Evolutionary conservation across 2,797 vertebrate genomes (phyloP), one percentile per base, ranked within the genome.

Genomic region (Alca torda): DNA sequence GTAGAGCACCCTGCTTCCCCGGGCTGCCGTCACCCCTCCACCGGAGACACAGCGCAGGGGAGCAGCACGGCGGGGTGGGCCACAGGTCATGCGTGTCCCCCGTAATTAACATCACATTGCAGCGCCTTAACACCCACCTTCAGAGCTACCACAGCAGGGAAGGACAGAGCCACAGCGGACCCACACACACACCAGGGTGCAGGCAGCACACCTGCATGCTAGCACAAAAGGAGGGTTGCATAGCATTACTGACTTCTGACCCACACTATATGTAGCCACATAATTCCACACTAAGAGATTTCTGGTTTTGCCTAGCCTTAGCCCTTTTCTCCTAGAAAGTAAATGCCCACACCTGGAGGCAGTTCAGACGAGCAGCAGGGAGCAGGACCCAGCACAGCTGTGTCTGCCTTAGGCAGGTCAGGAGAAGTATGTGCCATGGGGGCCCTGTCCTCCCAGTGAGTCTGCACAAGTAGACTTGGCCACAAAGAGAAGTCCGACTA

Each of bases 141-240:
- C 43, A 15, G 51, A 46, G 57, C 35, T 6, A 1, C 50, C 10
- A 1, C 53, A 6, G 53, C 53, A 17, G 43, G 43, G 35, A 10
- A 16, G 3, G n/a, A 14, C 24, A 11, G 43, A 75, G 53, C 57
- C 25, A 0, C 69, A 5, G 26, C 37, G 4, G 15, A 7, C 24
- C 51, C 65, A 0, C 39, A 0, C 20, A 26, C 41, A 7, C 26
- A 3, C 43, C 16, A 1, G 31, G 50, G 23, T 1, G 28, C 21
- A 0, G 43, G 1, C 56, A 9, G 5, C 51, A 0, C 4, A 4
- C 51, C 68, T 4, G 8, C 21, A 0, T 0, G 0, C 0, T 5
- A 2, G 0, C 1, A 0, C 39, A 5, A 1, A 3, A 8, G 4
- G 8, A 16, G 2, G 6, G 4, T 0, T 4, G 6, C 17, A 2